Evolutionary conservation across 2,797 vertebrate species (phyloP), one percentile per base, ranked within the genome.

Genomic region (Microcaecilia unicolor): DNA sequence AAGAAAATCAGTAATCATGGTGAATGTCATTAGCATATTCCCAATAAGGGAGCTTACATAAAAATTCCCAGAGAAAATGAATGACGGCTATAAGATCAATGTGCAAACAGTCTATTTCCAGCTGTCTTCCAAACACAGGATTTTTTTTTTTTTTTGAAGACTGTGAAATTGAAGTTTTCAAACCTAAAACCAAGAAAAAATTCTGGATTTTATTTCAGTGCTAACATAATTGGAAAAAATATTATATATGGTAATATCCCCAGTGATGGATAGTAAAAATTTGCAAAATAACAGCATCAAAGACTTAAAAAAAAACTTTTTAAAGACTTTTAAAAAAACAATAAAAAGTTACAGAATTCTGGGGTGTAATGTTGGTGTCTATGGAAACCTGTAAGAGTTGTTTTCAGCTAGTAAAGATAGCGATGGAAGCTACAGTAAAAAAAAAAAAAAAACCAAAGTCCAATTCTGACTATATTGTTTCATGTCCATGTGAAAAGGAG

Each of bases 1-100:
- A 90, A 90, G 88, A 87, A 92, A 91, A 91, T 88, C 86, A 79
- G 88, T 91, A 87, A 92, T 94, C 86, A 88, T 79, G 74, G 84
- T 36, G 78, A 84, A 87, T 88, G 76, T 85, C 79, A 91, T 93
- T 94, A 91, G 87, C 91, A 93, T 93, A 92, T 86, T 87, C 87
- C 85, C 87, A 90, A 90, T 89, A 91, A 89, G 80, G 78, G 76
- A 76, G 75, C 81, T 84, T 81, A 73, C 61, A 66, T 51, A 76
- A 85, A 83, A 90, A 92, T 84, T 87, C 83, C 81, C 76, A 77
- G 80, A 82, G 84, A 88, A 84, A 80, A 82, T 25, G 78, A 88
- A 83, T 78, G 72, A 76, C 72, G 86, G 78, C 70, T 57, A 28
- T 41, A 60, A 61, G 67, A 80, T 72, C 74, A 67, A 64, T 63